phyloP scores from a whole-genome alignment of 2,797 vertebrate species.

The Adelosebastes latens region DNA sequence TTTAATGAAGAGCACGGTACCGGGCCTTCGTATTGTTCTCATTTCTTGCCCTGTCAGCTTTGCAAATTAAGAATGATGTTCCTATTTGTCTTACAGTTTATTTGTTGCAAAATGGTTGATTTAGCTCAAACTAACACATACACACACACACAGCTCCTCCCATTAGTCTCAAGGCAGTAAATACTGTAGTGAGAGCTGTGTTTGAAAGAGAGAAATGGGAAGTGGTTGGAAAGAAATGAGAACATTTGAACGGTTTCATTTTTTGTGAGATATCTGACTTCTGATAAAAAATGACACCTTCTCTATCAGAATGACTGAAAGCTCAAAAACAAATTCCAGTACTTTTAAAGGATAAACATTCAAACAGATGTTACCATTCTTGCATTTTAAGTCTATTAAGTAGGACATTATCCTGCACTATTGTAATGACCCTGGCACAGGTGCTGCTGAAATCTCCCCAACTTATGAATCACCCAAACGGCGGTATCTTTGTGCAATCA shows the following conservation, averaged over 20 bases:
- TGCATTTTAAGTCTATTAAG: constrained; percentile 27
- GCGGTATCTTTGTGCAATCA: constrained; percentile 40
- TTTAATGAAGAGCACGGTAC: constrained; percentile 70
- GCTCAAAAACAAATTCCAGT: neutral
- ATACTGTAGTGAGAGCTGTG: constrained; percentile 34
- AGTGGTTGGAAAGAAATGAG: constrained; percentile 32
- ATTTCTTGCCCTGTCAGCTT: constrained; percentile 79
- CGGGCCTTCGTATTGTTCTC: constrained; percentile 66
- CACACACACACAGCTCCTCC: constrained; percentile 25
- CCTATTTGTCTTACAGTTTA: constrained; percentile 74
- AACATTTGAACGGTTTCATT: constrained; percentile 33
- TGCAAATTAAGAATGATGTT: constrained; percentile 82
- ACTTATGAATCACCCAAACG: constrained; percentile 44
- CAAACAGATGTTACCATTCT: neutral
- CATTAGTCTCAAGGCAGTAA: constrained; percentile 38
- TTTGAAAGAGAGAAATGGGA: constrained; percentile 40
- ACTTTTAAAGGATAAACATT: constrained; percentile 11
- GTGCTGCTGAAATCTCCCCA: constrained; percentile 32
- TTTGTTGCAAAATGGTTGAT: constrained; percentile 74
- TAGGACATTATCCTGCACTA: constrained; percentile 2
- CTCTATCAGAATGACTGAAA: constrained; percentile 27
- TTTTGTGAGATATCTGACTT: constrained; percentile 33
- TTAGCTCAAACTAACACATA: constrained; percentile 61
- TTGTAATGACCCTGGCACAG: constrained; percentile 9
- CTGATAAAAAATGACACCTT: constrained; percentile 14